Evolutionary conservation across 2,113 vertebrate genomes (phyloP), one percentile per base, ranked within the genome.

Genomic region (Siniperca knerii): DNA sequence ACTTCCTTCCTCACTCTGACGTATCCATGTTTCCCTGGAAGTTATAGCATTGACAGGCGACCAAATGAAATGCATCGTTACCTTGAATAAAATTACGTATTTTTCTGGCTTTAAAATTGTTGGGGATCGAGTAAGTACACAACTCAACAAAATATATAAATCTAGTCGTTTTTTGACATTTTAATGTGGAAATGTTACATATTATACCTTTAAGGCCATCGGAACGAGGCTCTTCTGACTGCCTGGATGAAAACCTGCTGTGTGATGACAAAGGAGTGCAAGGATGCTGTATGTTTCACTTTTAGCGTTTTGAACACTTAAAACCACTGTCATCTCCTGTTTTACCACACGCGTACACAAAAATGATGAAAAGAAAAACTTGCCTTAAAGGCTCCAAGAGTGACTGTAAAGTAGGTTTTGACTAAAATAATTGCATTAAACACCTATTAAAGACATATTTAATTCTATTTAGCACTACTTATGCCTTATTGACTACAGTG

Each of bases 241-340:
- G 62, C 81, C 23, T 54, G 67, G 13, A 65, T 84, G 46, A 68
- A 84, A 84, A 82, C 52, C 65, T 54, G 37, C 60, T 69, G 80
- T 52, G 71, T 70, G 89, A 92, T 81, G 77, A 79, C 77, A 90
- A 88, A 81, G 65, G 44, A 79, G 76, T 20, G 46, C 23, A 57
- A 58, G 62, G 66, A 60, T 68, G 64, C 58, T 67, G 55, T 52
- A 46, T 21, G 68, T n/a, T 75, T 83, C 77, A 74, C 60, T 52
- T 50, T 78, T 44, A 84, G 52, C 23, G 15, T 42, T 74, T 48
- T 50, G 10, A 75, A 60, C 46, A 76, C 35, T 74, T 35, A 66
- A n/a, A 78, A 79, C 61, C 23, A 46, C 33, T 37, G 6, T 35
- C n/a, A 37, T 42, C 16, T 65, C 44, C 13, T 54, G 54, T 84